phyloP scores from a whole-genome alignment of 2,888 invertebrate genomes.

The Mythimna vitellina region DNA sequence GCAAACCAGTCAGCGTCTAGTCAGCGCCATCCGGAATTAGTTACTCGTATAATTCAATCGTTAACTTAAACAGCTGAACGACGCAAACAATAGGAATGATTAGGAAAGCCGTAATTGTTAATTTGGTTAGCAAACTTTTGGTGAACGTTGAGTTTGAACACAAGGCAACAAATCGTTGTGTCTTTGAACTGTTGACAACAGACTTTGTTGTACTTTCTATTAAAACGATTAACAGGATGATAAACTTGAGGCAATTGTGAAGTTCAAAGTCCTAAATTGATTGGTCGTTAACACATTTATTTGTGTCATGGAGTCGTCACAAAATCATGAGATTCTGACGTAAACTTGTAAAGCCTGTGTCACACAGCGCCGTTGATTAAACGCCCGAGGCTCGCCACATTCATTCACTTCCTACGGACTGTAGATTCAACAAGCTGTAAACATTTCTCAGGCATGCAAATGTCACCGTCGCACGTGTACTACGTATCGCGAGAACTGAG shows the following conservation, averaged over 20 bases:
- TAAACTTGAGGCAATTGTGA: conserved; percentile 2
- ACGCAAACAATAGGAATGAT: conserved; percentile 61
- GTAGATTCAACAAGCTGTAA: conserved; percentile 72
- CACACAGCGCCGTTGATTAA: conserved; percentile 68
- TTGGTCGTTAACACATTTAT: conserved; percentile 10
- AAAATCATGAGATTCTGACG: conserved; percentile 30
- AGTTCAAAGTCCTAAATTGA: conserved; percentile 18
- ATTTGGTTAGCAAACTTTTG: conserved; percentile 63
- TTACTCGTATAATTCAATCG: conserved; percentile 70
- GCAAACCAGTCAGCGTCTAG: conserved; percentile 55
- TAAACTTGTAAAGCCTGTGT: conserved; percentile 47
- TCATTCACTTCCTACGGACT: conserved; percentile 66
- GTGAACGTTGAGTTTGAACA: conserved; percentile 51
- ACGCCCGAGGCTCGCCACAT: conserved; percentile 60
- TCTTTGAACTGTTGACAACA: conserved; percentile 37
- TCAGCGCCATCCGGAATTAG: conserved; percentile 60
- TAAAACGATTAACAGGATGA: conserved; percentile 25
- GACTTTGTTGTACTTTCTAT: conserved; percentile 18
- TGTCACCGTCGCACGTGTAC: conserved; percentile 80
- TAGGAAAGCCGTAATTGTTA: conserved; percentile 63
- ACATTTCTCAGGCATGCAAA: conserved; percentile 86
- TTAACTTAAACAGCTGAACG: conserved; percentile 61
- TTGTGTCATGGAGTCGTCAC: conserved; percentile 4
- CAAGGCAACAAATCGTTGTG: conserved; percentile 42
- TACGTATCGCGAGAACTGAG: conserved; percentile 77